Percentiles rank a stretch among this genome's conserved stretches.
Evolutionary conservation across 2,113 vertebrate genomes (phyloP).

Genomic region (Malurus melanocephalus): DNA sequence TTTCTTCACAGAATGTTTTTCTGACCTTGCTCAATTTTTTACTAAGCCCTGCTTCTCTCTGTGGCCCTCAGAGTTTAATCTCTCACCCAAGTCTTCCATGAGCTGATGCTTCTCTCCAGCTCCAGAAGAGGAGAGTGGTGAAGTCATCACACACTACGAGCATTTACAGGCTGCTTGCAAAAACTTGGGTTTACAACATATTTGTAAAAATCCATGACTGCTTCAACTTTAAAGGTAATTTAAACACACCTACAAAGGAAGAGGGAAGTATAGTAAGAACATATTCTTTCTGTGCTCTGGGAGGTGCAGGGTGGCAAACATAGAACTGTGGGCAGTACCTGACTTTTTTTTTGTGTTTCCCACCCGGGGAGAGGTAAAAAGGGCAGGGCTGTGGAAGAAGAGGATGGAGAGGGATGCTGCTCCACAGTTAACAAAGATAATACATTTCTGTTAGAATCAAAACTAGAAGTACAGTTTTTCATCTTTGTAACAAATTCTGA

Average conservation of each 20-base stretch:
- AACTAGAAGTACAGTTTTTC: not conserved
- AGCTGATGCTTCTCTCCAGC: not conserved
- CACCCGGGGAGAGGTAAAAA: not conserved
- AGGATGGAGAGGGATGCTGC: not conserved
- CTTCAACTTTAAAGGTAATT: constrained; percentile 16
- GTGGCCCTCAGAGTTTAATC: not conserved
- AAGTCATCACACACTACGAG: rapidly evolving
- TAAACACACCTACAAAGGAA: not conserved
- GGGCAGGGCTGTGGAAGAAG: not conserved
- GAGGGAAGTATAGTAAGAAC: not conserved
- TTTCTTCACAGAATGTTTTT: not conserved
- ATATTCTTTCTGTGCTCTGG: not conserved
- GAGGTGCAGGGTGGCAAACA: not conserved
- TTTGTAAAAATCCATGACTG: not conserved
- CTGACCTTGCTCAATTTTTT: not conserved
- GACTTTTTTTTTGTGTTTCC: rapidly evolving
- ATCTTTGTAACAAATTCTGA: not conserved
- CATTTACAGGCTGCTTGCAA: not conserved
- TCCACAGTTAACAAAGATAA: not conserved
- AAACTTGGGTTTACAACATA: not conserved
- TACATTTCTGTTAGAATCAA: not conserved
- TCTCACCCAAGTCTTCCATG: not conserved
- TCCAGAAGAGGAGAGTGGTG: not conserved
- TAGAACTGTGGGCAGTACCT: not conserved
- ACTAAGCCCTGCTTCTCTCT: not conserved